Conservation (phyloP, 1,140 invertebrate genomes). For the Chrysomallon squamiferum region DNA sequence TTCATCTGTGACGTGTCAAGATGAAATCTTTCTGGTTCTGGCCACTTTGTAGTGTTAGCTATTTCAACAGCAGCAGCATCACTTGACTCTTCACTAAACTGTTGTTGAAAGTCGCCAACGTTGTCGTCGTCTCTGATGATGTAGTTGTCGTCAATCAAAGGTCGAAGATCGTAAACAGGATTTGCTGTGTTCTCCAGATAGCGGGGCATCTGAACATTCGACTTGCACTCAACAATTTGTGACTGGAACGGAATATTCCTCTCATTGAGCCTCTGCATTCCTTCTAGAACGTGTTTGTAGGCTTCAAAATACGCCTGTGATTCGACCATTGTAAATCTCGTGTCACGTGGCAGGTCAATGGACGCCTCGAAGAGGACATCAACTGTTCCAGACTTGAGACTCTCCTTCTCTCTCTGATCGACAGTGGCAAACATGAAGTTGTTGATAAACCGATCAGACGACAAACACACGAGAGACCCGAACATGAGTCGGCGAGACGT, state of each 20-base stretch:
- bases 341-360: not conserved
- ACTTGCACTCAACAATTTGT: constrained; percentile 46
- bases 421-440: constrained; percentile 73
- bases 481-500: constrained; percentile 71
- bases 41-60: constrained; percentile 35
- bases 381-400: constrained; percentile 39
- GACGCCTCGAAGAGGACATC: constrained; percentile 58
- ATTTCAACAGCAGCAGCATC: constrained; percentile 16
- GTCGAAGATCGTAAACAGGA: constrained; percentile 33
- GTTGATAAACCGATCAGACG: constrained; percentile 72
- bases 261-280: constrained; percentile 55
- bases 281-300: constrained; percentile 63
- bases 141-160: constrained; percentile 30
- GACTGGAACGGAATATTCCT: constrained; percentile 59
- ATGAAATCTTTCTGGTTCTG: constrained; percentile 38
- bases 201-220: constrained; percentile 28
- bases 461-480: constrained; percentile 78
- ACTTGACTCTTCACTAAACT: constrained; percentile 7
- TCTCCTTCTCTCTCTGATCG: constrained; percentile 65
- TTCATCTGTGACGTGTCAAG: constrained; percentile 64
- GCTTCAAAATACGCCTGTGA: constrained; percentile 66
- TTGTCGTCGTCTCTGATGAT: constrained; percentile 20
- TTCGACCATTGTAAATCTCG: constrained; percentile 59
- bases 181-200: constrained; percentile 26
- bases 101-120: constrained; percentile 1